Evolutionary conservation across 2,888 invertebrate genomes (phyloP).

Genomic region (Meliscaeva auricollis): DNA sequence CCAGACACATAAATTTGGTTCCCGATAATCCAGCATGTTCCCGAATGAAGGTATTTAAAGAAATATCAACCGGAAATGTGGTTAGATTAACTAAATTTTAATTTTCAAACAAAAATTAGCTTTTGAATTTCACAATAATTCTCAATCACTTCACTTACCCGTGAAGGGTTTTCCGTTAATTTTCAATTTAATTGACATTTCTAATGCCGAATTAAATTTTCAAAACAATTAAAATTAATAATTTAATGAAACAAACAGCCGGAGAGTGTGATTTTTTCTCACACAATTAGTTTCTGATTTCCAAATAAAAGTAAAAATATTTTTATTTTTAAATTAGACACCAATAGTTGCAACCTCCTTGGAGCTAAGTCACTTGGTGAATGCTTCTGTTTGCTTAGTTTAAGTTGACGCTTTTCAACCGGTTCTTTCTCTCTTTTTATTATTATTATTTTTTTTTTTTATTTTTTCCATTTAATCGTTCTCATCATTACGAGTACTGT

Average conservation of each 20-base stretch:
- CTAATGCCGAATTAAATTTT: slow-evolving; percentile 62
- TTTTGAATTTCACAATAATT: not conserved
- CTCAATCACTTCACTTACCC: slow-evolving; percentile 30
- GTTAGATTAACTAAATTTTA: slow-evolving; percentile 79
- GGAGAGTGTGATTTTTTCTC: not conserved
- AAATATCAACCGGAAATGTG: slow-evolving; percentile 83
- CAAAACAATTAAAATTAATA: not conserved
- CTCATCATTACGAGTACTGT: slow-evolving; percentile 7
- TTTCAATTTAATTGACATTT: slow-evolving; percentile 72
- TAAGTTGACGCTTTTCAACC: slow-evolving; percentile 50
- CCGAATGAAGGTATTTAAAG: slow-evolving; percentile 87
- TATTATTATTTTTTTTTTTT: not conserved
- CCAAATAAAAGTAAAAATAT: not conserved
- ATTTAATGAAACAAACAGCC: slow-evolving; percentile 9
- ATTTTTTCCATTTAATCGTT: slow-evolving; percentile 11
- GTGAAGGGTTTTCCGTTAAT: slow-evolving; percentile 56
- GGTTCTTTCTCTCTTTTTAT: slow-evolving; percentile 34
- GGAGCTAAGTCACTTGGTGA: slow-evolving; percentile 45
- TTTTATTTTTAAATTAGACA: not conserved
- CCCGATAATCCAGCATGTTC: slow-evolving; percentile 86
- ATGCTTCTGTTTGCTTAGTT: slow-evolving; percentile 25
- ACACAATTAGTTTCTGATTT: not conserved
- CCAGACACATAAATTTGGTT: slow-evolving; percentile 88
- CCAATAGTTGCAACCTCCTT: slow-evolving; percentile 47
- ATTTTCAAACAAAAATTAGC: not conserved